Percentiles rank a stretch among this genome's conserved stretches.
Conservation (phyloP, 2,113 vertebrate species). For the Hydropotes inermis region DNA sequence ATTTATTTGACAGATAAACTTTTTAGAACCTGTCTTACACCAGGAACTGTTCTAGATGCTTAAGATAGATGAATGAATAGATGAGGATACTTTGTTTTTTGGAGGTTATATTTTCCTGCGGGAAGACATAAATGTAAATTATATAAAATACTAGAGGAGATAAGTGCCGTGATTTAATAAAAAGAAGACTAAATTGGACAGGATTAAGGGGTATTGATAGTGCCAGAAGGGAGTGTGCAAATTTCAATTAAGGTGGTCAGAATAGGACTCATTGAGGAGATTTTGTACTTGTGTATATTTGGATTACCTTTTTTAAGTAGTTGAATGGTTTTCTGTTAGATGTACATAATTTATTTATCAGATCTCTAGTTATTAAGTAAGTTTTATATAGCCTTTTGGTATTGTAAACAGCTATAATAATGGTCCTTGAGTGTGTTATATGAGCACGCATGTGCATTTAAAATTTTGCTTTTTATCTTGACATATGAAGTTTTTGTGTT, state of each 20-base stretch:
- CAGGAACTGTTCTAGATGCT: neutral
- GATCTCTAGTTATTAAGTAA: neutral
- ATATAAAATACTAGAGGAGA: neutral
- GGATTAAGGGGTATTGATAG: neutral
- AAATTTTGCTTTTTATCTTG: neutral
- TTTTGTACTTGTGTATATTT: neutral
- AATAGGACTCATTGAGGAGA: neutral
- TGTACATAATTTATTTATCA: neutral
- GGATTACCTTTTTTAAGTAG: neutral
- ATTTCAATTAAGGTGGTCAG: neutral
- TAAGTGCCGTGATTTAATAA: neutral
- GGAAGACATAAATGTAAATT: neutral
- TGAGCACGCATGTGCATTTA: neutral
- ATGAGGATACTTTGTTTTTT: neutral
- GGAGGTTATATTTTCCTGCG: neutral
- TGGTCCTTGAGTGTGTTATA: neutral
- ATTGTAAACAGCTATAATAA: neutral
- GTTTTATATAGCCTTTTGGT: neutral
- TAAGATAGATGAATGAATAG: neutral
- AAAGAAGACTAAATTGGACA: neutral
- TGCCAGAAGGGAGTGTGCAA: neutral
- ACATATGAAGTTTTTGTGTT: neutral
- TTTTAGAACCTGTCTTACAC: neutral
- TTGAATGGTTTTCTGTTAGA: neutral
- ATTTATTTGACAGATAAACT: neutral